Conservation (phyloP, 2,888 invertebrate genomes). For the Heliothis peltigera region DNA sequence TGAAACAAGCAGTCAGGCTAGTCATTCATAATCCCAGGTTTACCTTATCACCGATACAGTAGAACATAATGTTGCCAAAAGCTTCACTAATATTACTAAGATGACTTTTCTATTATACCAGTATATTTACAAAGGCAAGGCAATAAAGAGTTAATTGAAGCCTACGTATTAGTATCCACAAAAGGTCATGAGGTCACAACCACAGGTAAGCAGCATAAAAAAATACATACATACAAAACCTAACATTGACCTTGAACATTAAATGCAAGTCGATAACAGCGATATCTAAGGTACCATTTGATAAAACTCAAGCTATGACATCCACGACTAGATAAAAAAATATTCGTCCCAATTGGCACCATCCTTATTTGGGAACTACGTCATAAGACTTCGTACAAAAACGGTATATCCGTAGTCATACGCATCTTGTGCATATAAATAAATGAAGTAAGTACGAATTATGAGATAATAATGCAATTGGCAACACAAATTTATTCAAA, state of each 20-base stretch:
- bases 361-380: conserved; percentile 45
- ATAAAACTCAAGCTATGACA: conserved; percentile 41
- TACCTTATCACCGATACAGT: neutral
- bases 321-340: conserved; percentile 36
- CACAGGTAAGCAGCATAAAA: neutral
- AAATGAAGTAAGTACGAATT: conserved; percentile 12
- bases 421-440: conserved; percentile 13
- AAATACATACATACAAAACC: neutral
- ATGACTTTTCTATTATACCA: too few relatives aligned
- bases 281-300: conserved; percentile 25
- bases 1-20: conserved; percentile 1
- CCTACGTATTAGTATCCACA: neutral
- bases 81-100: neutral
- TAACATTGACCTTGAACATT: conserved; percentile 30
- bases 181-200: neutral
- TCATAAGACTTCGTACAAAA: conserved; percentile 30
- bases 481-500: conserved; percentile 26
- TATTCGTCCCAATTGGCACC: conserved; percentile 30
- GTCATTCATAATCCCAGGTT: conserved; percentile 8
- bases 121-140: too few relatives aligned
- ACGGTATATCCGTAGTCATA: conserved; percentile 27
- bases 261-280: conserved; percentile 22
- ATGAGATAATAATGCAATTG: conserved; percentile 31
- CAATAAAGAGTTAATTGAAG: too few relatives aligned
- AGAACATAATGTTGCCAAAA: neutral